Conservation (phyloP, 2,113 vertebrate species). For the Heptranchias perlo region DNA sequence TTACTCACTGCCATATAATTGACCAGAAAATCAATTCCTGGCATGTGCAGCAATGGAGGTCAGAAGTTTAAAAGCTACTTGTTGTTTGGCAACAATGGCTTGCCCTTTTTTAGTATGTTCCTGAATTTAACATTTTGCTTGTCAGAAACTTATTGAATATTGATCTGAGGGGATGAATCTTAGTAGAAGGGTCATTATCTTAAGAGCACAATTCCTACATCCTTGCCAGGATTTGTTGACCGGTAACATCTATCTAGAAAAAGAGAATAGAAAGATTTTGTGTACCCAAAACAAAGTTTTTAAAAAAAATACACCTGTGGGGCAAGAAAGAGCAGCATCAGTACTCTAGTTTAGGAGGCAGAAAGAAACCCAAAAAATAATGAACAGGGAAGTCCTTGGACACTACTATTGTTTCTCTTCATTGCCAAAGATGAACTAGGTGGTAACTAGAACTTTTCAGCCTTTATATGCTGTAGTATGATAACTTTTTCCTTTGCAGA, state of each 20-base stretch:
- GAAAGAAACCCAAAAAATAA: too few species aligned
- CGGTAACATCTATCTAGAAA: too few species aligned
- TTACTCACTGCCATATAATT: constrained; percentile 9
- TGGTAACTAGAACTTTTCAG: too few species aligned
- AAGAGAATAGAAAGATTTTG: not conserved
- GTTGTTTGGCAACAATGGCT: not conserved
- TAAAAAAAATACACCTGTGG: too few species aligned
- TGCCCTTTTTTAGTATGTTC: not conserved
- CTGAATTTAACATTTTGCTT: not conserved
- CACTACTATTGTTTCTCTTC: too few species aligned
- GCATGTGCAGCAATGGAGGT: not conserved
- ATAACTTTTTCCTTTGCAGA: too few species aligned
- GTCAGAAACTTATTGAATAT: not conserved
- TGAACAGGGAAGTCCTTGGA: too few species aligned
- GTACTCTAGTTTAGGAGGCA: too few species aligned
- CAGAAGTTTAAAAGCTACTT: not conserved
- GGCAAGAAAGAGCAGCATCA: too few species aligned
- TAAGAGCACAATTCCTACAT: not conserved
- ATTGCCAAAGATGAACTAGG: too few species aligned
- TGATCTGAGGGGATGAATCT: not conserved
- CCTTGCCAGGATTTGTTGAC: not conserved
- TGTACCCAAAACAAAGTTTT: not conserved
- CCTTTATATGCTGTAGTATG: too few species aligned
- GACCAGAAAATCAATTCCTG: not conserved
- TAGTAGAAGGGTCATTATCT: not conserved